Conservation (phyloP, 2,113 vertebrate genomes). For the Myiopsitta monachus region DNA sequence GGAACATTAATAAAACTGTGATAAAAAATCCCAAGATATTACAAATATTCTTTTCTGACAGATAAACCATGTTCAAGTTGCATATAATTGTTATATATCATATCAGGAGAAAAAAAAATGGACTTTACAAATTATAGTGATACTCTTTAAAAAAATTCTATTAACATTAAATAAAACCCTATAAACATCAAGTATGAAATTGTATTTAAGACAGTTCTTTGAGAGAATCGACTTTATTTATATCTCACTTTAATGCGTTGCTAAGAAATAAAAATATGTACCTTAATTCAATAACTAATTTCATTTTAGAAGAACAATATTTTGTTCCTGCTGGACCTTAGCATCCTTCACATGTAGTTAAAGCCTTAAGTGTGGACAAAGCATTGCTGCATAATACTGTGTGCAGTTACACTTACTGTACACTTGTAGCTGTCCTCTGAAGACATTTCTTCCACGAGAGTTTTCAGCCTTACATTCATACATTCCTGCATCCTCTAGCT, state of each 20-base stretch:
- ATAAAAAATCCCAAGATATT: not conserved
- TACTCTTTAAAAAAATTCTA: accelerated
- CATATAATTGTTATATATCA: not conserved
- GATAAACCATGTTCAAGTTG: not conserved
- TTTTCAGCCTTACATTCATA: conserved; percentile 98
- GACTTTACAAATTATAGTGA: not conserved
- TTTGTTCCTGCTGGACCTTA: not conserved
- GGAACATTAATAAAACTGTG: not conserved
- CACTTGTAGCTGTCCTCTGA: conserved; percentile 93
- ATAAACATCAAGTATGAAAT: not conserved
- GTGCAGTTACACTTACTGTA: conserved; percentile 86
- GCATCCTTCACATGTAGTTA: not conserved
- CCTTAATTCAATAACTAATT: not conserved
- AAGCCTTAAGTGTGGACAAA: not conserved
- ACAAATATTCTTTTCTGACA: not conserved
- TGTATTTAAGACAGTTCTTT: not conserved
- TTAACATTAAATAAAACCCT: not conserved
- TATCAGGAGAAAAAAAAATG: not conserved
- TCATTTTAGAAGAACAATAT: not conserved
- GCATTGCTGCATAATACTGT: not conserved
- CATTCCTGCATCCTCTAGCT: conserved; percentile 89
- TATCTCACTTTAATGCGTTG: not conserved
- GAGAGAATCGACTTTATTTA: not conserved
- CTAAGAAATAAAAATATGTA: not conserved
- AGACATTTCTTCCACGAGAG: conserved; percentile 87